Evolutionary conservation across 2,113 vertebrate species (phyloP).

Genomic region (Otolemur garnettii): DNA sequence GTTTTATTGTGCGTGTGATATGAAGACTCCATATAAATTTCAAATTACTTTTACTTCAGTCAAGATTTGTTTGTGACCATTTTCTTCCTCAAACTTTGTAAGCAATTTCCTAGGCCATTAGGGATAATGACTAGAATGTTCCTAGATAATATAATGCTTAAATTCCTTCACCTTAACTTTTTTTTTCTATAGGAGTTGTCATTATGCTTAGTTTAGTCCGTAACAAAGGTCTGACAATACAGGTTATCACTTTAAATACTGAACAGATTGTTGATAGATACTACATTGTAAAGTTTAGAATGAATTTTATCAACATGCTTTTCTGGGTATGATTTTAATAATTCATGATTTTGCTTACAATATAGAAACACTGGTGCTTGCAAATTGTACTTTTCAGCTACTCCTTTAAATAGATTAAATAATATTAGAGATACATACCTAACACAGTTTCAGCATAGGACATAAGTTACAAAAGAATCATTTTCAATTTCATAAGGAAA

Average conservation of each 20-base stretch:
- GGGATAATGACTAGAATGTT: not conserved
- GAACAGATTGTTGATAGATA: constrained; percentile 23
- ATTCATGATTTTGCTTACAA: constrained; percentile 36
- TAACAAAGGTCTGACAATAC: constrained; percentile 48
- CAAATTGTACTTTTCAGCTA: constrained; percentile 45
- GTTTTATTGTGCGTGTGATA: constrained; percentile 63
- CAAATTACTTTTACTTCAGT: constrained; percentile 51
- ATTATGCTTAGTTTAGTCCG: constrained; percentile 52
- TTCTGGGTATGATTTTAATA: constrained; percentile 54
- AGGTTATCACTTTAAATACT: constrained; percentile 53
- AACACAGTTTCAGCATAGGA: constrained; percentile 24
- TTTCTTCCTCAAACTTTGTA: constrained; percentile 44
- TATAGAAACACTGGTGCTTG: constrained; percentile 21
- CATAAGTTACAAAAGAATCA: constrained; percentile 24
- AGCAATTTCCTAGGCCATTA: constrained; percentile 18
- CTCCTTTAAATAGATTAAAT: constrained; percentile 55
- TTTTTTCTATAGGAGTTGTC: constrained; percentile 40
- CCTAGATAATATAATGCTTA: not conserved
- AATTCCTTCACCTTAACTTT: constrained; percentile 51
- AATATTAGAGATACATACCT: constrained; percentile 27
- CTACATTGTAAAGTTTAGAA: constrained; percentile 40
- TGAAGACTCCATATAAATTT: constrained; percentile 39
- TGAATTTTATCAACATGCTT: constrained; percentile 44
- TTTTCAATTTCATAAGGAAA: constrained; percentile 33
- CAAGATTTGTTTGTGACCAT: constrained; percentile 37